Conservation (phyloP, 2,797 vertebrate genomes). For the Gadopsis marmoratus region DNA sequence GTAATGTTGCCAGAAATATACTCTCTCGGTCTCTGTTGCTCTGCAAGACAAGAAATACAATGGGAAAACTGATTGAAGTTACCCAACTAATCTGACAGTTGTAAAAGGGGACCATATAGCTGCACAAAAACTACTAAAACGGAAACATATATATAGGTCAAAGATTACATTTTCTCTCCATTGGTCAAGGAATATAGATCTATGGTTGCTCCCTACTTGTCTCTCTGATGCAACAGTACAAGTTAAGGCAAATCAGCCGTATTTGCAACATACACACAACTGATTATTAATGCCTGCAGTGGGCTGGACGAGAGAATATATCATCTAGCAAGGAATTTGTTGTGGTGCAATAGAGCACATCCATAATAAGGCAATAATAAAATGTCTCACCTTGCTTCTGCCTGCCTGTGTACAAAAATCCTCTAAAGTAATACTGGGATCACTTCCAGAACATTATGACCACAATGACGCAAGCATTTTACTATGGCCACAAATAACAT, state of each 20-base stretch:
- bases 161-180: conserved; percentile 38
- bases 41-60: conserved; percentile 71
- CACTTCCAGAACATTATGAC: conserved; percentile 67
- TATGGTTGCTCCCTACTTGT: conserved; percentile 10
- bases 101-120: conserved; percentile 56
- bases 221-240: conserved; percentile 22
- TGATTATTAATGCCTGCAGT: conserved; percentile 67
- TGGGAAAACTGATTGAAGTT: conserved; percentile 70
- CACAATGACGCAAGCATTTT: conserved; percentile 63
- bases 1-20: conserved; percentile 78
- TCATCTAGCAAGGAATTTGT: conserved; percentile 65
- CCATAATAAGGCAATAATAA: conserved; percentile 68
- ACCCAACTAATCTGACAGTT: conserved; percentile 75
- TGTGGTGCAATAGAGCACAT: conserved; percentile 65
- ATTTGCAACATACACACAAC: conserved; percentile 62
- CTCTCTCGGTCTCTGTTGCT: conserved; percentile 66
- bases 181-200: conserved; percentile 32
- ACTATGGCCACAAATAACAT: conserved; percentile 64
- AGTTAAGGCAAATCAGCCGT: conserved; percentile 20
- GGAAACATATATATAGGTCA: conserved; percentile 55
- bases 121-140: conserved; percentile 49
- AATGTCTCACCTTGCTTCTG: conserved; percentile 70
- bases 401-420: conserved; percentile 54
- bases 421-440: conserved; percentile 65
- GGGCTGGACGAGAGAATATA: conserved; percentile 35